Conservation (phyloP, 1,140 invertebrate species). For the Ostrea denselamellosa region DNA sequence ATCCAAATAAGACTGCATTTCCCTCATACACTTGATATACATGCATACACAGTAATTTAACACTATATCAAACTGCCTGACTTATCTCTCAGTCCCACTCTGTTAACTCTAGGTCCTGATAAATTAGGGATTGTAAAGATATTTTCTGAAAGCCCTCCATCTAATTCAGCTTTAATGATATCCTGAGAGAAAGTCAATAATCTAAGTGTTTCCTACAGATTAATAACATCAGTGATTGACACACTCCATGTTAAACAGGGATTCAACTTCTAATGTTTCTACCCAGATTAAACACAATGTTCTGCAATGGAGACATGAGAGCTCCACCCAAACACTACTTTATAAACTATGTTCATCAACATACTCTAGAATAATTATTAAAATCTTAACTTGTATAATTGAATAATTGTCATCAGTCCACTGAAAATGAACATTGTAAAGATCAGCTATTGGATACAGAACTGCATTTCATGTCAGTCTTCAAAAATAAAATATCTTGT, state of each 20-base stretch:
- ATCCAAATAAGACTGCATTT: background rate
- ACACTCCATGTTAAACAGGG: background rate
- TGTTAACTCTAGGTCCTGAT: background rate
- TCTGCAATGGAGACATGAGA: too few relatives aligned
- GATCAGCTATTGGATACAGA: too few relatives aligned
- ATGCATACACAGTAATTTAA: background rate
- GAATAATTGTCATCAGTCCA: too few relatives aligned
- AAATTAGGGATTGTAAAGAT: conserved; percentile 7
- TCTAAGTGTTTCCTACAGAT: background rate
- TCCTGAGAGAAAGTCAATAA: conserved; percentile 27
- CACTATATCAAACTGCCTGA: background rate
- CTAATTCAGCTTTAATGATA: conserved; percentile 33
- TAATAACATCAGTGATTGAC: background rate
- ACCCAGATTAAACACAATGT: too few relatives aligned
- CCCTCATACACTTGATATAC: background rate
- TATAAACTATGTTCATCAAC: too few relatives aligned
- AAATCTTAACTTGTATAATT: too few relatives aligned
- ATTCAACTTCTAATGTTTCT: background rate
- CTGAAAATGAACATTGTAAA: too few relatives aligned
- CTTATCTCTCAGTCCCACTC: background rate
- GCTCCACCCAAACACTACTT: too few relatives aligned
- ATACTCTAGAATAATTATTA: too few relatives aligned
- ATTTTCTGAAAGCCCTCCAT: background rate
- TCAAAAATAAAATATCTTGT: too few relatives aligned
- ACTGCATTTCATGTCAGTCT: too few relatives aligned